phyloP scores from a whole-genome alignment of 1,140 invertebrate species.

The Ceratosolen solmsi region DNA sequence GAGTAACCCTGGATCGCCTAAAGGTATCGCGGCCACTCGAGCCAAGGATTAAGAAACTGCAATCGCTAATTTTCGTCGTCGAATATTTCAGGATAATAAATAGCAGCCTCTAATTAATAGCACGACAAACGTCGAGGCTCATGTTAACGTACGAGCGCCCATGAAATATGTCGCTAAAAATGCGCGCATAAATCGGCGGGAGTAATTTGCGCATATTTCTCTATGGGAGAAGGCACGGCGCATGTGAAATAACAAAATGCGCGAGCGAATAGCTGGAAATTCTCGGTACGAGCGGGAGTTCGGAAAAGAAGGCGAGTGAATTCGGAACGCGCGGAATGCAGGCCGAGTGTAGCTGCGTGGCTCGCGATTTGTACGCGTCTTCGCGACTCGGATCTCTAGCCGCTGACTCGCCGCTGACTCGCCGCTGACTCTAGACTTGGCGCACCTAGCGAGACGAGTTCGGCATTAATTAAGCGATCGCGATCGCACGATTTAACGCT shows the following conservation, averaged over 20 bases:
- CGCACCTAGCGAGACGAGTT: neutral
- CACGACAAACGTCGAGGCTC: neutral
- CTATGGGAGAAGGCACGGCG: neutral
- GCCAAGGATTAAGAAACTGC: neutral
- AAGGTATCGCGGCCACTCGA: too few relatives aligned
- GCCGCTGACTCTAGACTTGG: neutral
- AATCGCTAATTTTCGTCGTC: neutral
- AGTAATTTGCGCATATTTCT: neutral
- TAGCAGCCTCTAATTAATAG: neutral
- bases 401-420: neutral
- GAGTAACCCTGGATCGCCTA: too few relatives aligned
- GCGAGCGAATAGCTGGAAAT: neutral
- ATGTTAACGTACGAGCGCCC: neutral
- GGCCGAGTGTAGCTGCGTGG: slow-evolving; percentile 40
- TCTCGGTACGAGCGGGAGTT: neutral
- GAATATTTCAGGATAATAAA: neutral
- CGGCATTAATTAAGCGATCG: slow-evolving; percentile 45
- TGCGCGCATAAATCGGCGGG: neutral
- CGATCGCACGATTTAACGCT: slow-evolving; percentile 6
- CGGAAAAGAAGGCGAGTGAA: slow-evolving; percentile 44
- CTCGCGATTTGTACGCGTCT: slow-evolving; percentile 51
- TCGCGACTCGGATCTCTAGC: slow-evolving; percentile 24
- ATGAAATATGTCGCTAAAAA: neutral
- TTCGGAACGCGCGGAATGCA: slow-evolving; percentile 55
- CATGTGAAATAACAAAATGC: slow-evolving; percentile 28